Evolutionary conservation across 2,797 vertebrate species (phyloP).

Genomic region (Parambassis ranga): DNA sequence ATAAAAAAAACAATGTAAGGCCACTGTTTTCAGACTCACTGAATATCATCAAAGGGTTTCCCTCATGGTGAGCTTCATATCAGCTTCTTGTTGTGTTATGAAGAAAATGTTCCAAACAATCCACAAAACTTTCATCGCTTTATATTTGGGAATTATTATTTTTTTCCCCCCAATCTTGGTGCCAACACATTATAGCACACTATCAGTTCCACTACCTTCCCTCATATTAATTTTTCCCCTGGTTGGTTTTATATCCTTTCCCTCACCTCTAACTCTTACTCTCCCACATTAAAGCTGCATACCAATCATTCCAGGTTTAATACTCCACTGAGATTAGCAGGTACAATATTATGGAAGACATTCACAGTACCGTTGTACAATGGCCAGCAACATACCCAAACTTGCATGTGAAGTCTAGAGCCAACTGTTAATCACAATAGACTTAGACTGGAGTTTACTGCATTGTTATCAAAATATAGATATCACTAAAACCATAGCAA

Average conservation of each 20-base stretch:
- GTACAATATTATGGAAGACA: constrained; percentile 74
- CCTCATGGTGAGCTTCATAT: constrained; percentile 19
- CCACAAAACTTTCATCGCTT: constrained; percentile 61
- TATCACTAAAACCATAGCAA: constrained; percentile 1
- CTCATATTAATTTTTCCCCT: constrained; percentile 83
- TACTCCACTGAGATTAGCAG: constrained; percentile 75
- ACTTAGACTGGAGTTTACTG: background rate
- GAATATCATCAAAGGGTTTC: constrained; percentile 23
- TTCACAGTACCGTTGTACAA: constrained; percentile 42
- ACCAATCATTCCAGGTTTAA: constrained; percentile 78
- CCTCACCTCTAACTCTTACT: constrained; percentile 73
- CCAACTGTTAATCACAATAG: constrained; percentile 8
- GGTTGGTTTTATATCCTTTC: constrained; percentile 80
- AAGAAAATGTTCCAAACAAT: constrained; percentile 51
- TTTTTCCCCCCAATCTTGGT: constrained; percentile 56
- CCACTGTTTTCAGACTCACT: constrained; percentile 8
- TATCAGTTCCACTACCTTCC: constrained; percentile 82
- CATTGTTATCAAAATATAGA: background rate
- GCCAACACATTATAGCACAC: constrained; percentile 77
- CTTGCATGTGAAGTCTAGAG: background rate
- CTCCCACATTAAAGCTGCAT: constrained; percentile 76
- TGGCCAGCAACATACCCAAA: constrained; percentile 47
- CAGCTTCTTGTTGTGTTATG: constrained; percentile 23
- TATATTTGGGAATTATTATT: constrained; percentile 64
- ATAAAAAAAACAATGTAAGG: constrained; percentile 6